Percentiles rank a stretch among this genome's conserved stretches.
Evolutionary conservation across 2,888 invertebrate genomes (phyloP).

Genomic region (Caradrina kadenii): DNA sequence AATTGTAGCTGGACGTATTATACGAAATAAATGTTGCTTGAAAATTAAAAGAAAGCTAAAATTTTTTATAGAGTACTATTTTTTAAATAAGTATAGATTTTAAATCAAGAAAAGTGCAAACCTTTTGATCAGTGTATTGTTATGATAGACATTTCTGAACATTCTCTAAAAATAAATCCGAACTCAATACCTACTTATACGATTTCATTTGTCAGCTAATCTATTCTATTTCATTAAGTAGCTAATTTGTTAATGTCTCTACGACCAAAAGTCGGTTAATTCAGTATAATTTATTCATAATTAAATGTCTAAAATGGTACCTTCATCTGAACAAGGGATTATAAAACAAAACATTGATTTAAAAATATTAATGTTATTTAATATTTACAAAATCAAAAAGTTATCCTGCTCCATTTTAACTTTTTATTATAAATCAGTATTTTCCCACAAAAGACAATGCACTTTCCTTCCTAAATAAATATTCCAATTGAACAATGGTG

Average conservation of each 20-base stretch:
- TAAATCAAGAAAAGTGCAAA: neutral
- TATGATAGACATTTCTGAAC: neutral
- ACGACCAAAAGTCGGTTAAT: constrained; percentile 16
- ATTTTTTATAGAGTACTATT: neutral
- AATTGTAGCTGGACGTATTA: neutral
- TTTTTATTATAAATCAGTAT: too few relatives aligned
- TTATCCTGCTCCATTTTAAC: too few relatives aligned
- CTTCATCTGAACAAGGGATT: neutral
- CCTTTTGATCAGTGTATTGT: neutral
- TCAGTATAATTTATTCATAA: constrained; percentile 30
- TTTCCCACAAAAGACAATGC: constrained; percentile 16
- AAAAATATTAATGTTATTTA: neutral
- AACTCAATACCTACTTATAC: neutral
- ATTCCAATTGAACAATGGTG: constrained; percentile 37
- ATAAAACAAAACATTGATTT: neutral
- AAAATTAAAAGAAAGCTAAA: neutral
- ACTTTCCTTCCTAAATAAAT: constrained; percentile 39
- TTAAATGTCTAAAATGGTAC: neutral
- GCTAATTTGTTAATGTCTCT: neutral
- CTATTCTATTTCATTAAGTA: neutral
- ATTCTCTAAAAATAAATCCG: too few relatives aligned
- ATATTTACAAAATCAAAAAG: neutral
- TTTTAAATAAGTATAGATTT: neutral
- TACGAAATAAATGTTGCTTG: neutral
- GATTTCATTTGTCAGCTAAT: neutral